A percentile compares a stretch with the other conserved stretches of the same genome.
phyloP scores from a whole-genome alignment of 2,113 vertebrate genomes.

The Oreocharis arfaki region DNA sequence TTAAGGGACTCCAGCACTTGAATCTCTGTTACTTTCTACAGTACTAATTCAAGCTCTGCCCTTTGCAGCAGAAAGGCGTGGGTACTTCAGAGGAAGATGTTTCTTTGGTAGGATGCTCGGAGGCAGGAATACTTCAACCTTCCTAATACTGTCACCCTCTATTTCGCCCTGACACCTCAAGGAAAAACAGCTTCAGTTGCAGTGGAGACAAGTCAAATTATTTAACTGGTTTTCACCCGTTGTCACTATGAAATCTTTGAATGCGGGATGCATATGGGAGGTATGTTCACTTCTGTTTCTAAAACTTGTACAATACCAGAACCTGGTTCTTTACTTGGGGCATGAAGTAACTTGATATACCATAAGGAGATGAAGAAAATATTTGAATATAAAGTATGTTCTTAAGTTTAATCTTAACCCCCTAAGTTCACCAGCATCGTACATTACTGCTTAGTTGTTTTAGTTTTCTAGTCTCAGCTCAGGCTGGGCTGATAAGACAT shows the following conservation, averaged over 20 bases:
- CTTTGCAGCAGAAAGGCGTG: background rate
- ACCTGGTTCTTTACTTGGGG: background rate
- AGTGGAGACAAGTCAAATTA: background rate
- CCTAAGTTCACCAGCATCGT: background rate
- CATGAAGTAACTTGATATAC: background rate
- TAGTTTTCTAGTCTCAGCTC: background rate
- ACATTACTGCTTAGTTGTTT: background rate
- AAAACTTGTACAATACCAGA: background rate
- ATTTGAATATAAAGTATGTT: background rate
- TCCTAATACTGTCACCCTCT: background rate
- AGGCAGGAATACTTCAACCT: background rate
- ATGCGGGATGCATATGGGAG: background rate
- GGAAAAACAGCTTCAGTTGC: background rate
- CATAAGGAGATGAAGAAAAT: background rate
- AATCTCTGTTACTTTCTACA: background rate
- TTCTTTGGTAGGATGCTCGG: background rate
- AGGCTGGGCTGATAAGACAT: background rate
- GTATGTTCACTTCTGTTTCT: background rate
- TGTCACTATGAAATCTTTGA: background rate
- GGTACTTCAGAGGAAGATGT: background rate
- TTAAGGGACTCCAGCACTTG: background rate
- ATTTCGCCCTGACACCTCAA: background rate
- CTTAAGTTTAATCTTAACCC: background rate
- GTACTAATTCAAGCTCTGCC: background rate
- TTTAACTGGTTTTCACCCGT: background rate